These are phyloP conservation scores for Oscheius sp. DNA, from an alignment of 2,888 invertebrate genomes.

Conservation along the genomic window DNA sequence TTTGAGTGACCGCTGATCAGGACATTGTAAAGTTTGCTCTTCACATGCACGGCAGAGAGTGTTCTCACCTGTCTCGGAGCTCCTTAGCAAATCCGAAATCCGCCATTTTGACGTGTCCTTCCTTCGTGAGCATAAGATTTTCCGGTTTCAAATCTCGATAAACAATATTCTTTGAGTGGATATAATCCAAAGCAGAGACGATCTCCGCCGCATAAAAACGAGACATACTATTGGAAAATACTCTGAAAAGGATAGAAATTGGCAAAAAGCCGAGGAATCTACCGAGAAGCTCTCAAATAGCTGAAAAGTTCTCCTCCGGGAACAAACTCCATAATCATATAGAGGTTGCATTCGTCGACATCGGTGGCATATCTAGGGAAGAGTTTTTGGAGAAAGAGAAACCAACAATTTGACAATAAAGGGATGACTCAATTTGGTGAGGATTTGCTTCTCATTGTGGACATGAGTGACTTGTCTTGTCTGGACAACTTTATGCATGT, in stretches of 20 bases:
- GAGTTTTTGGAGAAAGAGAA: background rate
- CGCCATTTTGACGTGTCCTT: conserved; percentile 94
- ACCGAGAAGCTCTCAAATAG: conserved; percentile 52
- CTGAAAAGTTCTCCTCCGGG: conserved; percentile 92
- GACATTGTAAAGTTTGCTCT: conserved; percentile 6
- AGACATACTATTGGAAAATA: conserved; percentile 77
- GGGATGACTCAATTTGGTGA: conserved; percentile 85
- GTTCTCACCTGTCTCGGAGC: conserved; percentile 81
- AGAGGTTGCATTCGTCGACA: conserved; percentile 87
- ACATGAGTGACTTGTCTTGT: conserved; percentile 94
- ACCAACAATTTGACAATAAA: conserved; percentile 93
- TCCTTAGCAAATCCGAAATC: conserved; percentile 98
- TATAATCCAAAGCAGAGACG: conserved; percentile 88
- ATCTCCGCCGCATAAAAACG: conserved; percentile 95
- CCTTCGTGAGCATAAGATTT: conserved; percentile 87
- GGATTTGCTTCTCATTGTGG: conserved; percentile 92
- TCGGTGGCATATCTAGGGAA: conserved; percentile 85
- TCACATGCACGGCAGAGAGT: background rate
- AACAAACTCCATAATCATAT: conserved; percentile 96
- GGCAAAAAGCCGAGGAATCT: no score
- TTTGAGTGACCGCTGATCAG: conserved; percentile 17
- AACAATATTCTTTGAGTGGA: conserved; percentile 85
- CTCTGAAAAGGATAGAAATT: conserved; percentile 31
- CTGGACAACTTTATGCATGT: conserved; percentile 88
- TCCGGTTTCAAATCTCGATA: conserved; percentile 92